Base-by-base conservation (phyloP, 2,888 invertebrate genomes). In the Allophyes oxyacanthae region DNA sequence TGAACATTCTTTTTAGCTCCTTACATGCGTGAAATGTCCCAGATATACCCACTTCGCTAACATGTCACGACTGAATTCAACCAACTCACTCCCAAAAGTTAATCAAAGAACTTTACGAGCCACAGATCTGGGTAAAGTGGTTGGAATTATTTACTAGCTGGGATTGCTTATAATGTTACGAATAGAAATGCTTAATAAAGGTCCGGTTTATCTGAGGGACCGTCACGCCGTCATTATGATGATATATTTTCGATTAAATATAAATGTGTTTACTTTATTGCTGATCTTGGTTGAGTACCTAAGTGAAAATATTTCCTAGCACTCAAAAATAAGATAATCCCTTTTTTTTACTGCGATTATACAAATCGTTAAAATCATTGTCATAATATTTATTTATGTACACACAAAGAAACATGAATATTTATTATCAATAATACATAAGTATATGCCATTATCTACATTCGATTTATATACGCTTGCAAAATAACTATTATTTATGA, bases 41-140 rank as follows among this genome's bases (percentile, higher is more conserved):
- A 48, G 55, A 54, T 64, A n/a, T 54, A 52, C 41, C 54, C 54
- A 53, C 60, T 69, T 73, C 59, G 46, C 83, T 83, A 71, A 83
- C 85, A 86, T 79, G 84, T 87, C 87, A 88, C 87, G 87, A 79
- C 71, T 87, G 82, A 81, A 73, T 78, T 75, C 72, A 74, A 76
- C 72, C 69, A 76, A 80, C 79, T 82, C 74, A 72, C 81, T 85
- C 79, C 79, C 79, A 80, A 80, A 85, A 86, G 86, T 87, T 86
- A 86, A 88, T 89, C 85, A 85, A 82, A 78, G 77, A 85, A 84
- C 72, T 89, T 88, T 85, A 83, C 80, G 82, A 81, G 77, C 67
- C 78, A 37, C 56, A 72, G 73, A 64, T 70, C 71, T 68, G 66
- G 73, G 74, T 77, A 74, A 84, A 87, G 81, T 84, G 83, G 79